Evolutionary conservation across 2,888 invertebrate genomes (phyloP).

Genomic region (Hypomecis atomaria): DNA sequence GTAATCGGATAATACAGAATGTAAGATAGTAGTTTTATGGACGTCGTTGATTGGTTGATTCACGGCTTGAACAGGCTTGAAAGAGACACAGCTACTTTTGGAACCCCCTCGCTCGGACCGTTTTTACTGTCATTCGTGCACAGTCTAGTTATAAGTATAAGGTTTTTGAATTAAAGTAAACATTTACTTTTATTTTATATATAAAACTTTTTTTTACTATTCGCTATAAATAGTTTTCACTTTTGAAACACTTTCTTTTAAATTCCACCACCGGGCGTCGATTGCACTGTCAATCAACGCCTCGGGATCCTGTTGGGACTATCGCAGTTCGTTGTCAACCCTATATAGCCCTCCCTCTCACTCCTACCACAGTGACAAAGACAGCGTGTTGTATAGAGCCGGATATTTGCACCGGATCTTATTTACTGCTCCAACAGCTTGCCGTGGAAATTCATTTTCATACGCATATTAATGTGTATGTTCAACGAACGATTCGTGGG

Average conservation of each 20-base stretch:
- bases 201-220: no score
- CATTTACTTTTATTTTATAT: no score
- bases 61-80: no score
- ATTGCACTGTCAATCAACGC: conserved; percentile 76
- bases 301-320: conserved; percentile 62
- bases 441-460: conserved; percentile 69
- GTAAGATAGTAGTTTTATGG: no score
- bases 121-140: no score
- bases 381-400: conserved; percentile 46
- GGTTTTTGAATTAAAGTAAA: no score
- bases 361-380: conserved; percentile 46
- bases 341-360: conserved; percentile 47
- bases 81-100: no score
- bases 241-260: neutral
- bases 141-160: no score
- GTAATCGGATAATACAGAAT: no score
- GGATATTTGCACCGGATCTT: conserved; percentile 77
- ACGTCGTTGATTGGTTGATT: no score
- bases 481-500: conserved; percentile 26
- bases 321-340: conserved; percentile 60
- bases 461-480: conserved; percentile 66
- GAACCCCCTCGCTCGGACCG: no score
- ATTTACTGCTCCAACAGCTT: conserved; percentile 73
- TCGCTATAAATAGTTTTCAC: no score
- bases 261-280: conserved; percentile 49